These are phyloP conservation scores for Vidua chalybeata DNA, from an alignment of 2,113 vertebrate species.

Conservation along the genomic window DNA sequence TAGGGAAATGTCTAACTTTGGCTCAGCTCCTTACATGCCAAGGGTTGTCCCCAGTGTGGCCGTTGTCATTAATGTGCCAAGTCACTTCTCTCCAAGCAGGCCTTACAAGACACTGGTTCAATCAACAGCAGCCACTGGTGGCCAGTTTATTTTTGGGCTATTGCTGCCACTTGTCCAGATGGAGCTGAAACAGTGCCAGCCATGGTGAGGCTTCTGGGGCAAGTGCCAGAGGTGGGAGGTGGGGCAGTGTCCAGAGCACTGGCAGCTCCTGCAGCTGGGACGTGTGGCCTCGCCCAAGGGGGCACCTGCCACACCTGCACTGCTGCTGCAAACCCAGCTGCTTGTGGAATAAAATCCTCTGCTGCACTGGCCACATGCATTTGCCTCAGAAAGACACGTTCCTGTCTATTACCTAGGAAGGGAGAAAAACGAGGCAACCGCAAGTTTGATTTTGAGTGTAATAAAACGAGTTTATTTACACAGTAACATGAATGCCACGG, in stretches of 20 bases:
- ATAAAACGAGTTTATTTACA: slow-evolving; percentile 83
- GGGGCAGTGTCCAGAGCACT: not conserved
- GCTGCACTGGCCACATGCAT: not conserved
- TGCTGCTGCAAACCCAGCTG: not conserved
- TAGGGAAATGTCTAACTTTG: not conserved
- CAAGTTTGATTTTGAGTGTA: slow-evolving; percentile 39
- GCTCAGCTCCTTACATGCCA: not conserved
- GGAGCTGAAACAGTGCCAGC: not conserved
- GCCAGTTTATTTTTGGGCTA: not conserved
- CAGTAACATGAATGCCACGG: slow-evolving; percentile 77
- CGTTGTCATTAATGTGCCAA: not conserved
- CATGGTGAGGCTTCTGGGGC: not conserved
- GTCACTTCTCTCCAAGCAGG: not conserved
- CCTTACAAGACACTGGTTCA: not conserved
- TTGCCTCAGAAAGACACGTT: not conserved
- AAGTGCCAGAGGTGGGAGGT: not conserved
- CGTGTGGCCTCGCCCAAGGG: rapidly evolving
- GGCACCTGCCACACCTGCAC: not conserved
- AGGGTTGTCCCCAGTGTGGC: not conserved
- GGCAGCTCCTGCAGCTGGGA: not conserved
- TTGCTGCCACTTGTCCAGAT: not conserved
- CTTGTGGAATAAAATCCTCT: not conserved
- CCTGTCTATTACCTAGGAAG: not conserved
- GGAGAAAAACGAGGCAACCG: not conserved
- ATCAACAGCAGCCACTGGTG: not conserved